Percentiles rank a stretch among this genome's conserved stretches.
Evolutionary conservation across 2,113 vertebrate species (phyloP).

Genomic region (Etia nguti): DNA sequence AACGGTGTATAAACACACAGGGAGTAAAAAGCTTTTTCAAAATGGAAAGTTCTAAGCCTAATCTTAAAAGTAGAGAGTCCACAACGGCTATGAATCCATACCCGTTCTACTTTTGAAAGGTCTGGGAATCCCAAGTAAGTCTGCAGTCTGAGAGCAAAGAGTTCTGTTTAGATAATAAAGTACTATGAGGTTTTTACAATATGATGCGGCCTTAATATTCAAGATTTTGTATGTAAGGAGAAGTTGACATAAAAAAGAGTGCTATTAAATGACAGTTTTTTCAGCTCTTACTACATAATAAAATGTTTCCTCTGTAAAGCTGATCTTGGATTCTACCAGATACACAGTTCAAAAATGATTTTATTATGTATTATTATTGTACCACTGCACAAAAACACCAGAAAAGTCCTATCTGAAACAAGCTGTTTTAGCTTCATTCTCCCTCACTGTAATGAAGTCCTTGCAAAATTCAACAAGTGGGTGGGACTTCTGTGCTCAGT

Average conservation of each 20-base stretch:
- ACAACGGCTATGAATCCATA: not conserved
- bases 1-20: not conserved
- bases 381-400: not conserved
- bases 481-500: not conserved
- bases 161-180: not conserved
- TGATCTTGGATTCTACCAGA: not conserved
- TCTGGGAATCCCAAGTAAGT: not conserved
- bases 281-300: not conserved
- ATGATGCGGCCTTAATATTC: not conserved
- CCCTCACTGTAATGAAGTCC: not conserved
- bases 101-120: not conserved
- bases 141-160: not conserved
- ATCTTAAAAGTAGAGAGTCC: not conserved
- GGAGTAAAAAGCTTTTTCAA: not conserved
- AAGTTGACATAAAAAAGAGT: not conserved
- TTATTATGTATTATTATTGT: not conserved
- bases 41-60: not conserved
- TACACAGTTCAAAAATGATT: not conserved
- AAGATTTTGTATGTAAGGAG: not conserved
- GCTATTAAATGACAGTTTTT: not conserved
- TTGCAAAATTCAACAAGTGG: not conserved
- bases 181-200: not conserved
- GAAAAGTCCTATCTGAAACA: not conserved
- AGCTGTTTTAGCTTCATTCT: not conserved
- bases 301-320: not conserved